Evolutionary conservation across 1,140 invertebrate species (phyloP), one percentile per base, ranked within the genome.

Genomic region (Dendroctonus ponderosae): DNA sequence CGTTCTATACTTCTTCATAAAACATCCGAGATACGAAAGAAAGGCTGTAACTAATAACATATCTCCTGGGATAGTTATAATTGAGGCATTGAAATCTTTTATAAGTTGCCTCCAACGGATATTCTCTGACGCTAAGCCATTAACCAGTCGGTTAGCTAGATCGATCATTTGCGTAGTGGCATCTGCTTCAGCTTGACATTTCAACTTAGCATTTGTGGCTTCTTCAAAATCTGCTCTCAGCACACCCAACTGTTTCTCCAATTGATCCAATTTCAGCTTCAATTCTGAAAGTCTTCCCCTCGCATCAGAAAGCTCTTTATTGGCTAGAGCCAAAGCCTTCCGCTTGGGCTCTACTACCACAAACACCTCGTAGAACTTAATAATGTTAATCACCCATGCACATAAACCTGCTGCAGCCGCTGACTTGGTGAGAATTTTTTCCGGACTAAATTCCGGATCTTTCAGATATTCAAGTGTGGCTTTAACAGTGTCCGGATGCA

Each of bases 21-120:
- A 98, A 70, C 92, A 95, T 3, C 96, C 96, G 6, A 96, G 89
- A 76, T 98, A 98, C 0, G 95, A 97, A 51, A 97, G 90, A 79
- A 97, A 98, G n/a, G 94, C 93, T 5, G 94, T 91, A 5, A 93
- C 87, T 4, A 97, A 77, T 0, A 97, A 80, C 41, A 96, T 88
- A 75, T 98, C 94, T 3, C 95, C 95, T 0, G 94, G 92, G 43
- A 97, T 81, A 67, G 91, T 95, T 46, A 87, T 82, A 70, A 86
- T 88, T 72, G 87, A 83, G 74, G 73, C 76, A 71, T 82, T 82
- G 40, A 73, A 78, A 12, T 71, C 60, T 63, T 76, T 76, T 4
- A 82, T 78, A 3, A 80, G 79, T 65, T 82, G 77, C 42, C 72
- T 77, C 82, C 81, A 89, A 69, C 88, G 83, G 50, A 94, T 83